Evolutionary conservation across 92 coral and sea anemone species (phyloP), one percentile per base, ranked within the genome.

Genomic region (Galaxea fascicularis): DNA sequence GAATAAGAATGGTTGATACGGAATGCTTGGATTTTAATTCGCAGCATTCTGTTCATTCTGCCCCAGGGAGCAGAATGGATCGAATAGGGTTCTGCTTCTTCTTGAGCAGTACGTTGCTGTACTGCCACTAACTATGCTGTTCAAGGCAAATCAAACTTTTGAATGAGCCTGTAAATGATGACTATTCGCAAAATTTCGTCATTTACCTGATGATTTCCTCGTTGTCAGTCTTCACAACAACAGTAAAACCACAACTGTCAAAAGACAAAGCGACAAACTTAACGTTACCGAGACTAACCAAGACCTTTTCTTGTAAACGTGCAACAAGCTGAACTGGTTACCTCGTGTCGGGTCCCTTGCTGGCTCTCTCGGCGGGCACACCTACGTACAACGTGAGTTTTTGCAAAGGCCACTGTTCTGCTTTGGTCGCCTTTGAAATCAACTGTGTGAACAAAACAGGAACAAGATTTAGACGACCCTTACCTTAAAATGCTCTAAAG

Each of bases 171-270:
- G 41, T 35, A 35, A 35, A 35, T 35, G 41, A 35, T 35, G 41
- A 35, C 41, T 6, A 6, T 35, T 35, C 3, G 3, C 41, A 35
- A 35, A n/a, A 1, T 17, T 31, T 52, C 14, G 14, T 59, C 11
- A 56, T 91, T 47, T 13, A 92, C 98, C 95, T 89, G 27, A 82
- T 73, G 74, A 94, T 87, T 30, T 86, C 94, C 47, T 93, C 98
- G 9, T 87, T 85, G 53, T 84, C 98, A 35, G 89, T 87, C 78
- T 94, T 94, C 12, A 94, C 95, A 22, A 91, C 93, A 74, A 94
- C 91, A 58, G 98, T 94, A 71, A 94, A 94, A 51, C 98, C 98
- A 65, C 95, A 93, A 29, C 98, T 94, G 73, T 17, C 24, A 77
- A 69, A 13, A 80, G n/a, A 56, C n/a, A 56, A 60, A 74, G 60